Base-by-base conservation (phyloP, 2,888 invertebrate species). In the Xylota segnis region DNA sequence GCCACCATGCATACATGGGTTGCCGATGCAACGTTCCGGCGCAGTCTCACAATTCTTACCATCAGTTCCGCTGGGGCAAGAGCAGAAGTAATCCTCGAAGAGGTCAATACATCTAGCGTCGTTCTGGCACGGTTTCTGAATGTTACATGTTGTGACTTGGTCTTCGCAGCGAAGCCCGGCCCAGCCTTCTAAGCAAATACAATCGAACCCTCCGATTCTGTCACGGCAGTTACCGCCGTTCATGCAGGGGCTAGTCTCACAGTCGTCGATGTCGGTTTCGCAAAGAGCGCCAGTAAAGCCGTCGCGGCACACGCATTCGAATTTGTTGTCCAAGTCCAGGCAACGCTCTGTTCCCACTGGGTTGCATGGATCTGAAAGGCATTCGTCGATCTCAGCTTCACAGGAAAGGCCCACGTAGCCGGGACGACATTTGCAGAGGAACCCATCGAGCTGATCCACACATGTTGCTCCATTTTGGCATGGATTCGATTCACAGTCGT, bases 31-130 rank as follows among this genome's bases (percentile, higher is more conserved):
- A 43, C 98, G 95, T 92, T 98, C 98, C 3, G 98, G 98, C 0
- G 98, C 98, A 0, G 98, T 98, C 93, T 98, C 98, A 91, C 99
- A 99, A 91, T 98, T 96, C 92, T 98, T 98, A 9, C 98, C 99
- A 90, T 98, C 98, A 0, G 98, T 98, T 89, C 98, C 98, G 87
- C 97, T 97, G 56, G 98, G 98, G 90, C 98, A 98, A 7, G 92
- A 92, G 66, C 92, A 92, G 91, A 92, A 92, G 81, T 91, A 92
- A 81, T 92, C 92, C 93, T 97, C 96, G 95, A 98, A 98, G 10
- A 98, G 94, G 90, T 98, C 96, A 83, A 98, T 97, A 91, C 98
- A 98, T 52, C 94, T 95, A 16, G 98, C 98, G 90, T 97, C 96
- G 91, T 99, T 99, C 91, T 97, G 96, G 90, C 99, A 99, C 0